Evolutionary conservation across 2,113 vertebrate genomes (phyloP).

Genomic region (Mystacornis crossleyi): DNA sequence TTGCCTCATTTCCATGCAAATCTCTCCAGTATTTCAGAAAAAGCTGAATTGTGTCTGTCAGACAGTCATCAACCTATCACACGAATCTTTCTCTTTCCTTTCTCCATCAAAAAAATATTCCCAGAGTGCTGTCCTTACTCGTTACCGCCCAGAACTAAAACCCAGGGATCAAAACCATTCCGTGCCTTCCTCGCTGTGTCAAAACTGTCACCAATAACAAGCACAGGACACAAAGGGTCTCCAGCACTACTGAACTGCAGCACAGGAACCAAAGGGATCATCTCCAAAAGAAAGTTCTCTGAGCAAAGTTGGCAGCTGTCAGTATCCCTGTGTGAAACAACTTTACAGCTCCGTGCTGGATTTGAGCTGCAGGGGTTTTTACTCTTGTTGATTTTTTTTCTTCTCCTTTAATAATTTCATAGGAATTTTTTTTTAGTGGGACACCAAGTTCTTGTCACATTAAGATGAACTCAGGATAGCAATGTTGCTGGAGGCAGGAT

Average conservation of each 20-base stretch:
- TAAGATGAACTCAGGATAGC: not conserved
- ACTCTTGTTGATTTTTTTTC: not conserved
- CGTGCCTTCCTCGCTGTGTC: conserved; percentile 1
- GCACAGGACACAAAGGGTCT: not conserved
- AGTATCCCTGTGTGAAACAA: not conserved
- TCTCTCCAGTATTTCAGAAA: not conserved
- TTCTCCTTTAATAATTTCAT: not conserved
- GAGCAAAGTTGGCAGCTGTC: conserved; percentile 49
- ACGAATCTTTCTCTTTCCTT: not conserved
- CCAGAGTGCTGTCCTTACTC: not conserved
- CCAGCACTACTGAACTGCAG: not conserved
- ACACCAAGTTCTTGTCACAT: conserved; percentile 37
- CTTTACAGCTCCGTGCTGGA: not conserved
- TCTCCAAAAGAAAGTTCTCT: not conserved
- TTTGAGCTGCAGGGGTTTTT: not conserved
- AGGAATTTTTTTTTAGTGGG: not conserved
- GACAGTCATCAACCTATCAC: not conserved
- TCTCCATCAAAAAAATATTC: not conserved
- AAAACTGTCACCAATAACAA: conserved; percentile 53
- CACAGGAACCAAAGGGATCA: conserved; percentile 1
- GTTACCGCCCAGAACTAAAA: not conserved
- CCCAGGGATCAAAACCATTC: conserved; percentile 38
- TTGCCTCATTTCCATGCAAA: not conserved
- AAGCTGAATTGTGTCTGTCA: not conserved
- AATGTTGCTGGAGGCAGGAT: conserved; percentile 1